These are phyloP conservation scores for Brachionus manjavacas DNA, from an alignment of 1,140 invertebrate species.

Conservation along the genomic window DNA sequence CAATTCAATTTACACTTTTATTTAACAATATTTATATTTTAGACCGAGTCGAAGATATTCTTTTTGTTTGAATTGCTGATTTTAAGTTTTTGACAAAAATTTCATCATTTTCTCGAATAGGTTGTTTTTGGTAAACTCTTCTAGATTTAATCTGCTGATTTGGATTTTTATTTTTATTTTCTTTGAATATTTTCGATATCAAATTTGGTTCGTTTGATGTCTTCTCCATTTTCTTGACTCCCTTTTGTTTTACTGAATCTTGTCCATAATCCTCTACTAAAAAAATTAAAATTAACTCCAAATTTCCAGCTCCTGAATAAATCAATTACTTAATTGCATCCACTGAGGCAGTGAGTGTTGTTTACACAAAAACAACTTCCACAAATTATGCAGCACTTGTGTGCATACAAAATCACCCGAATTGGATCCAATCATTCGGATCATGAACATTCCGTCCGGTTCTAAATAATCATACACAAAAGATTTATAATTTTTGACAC, in stretches of 20 bases:
- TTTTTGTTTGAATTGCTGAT: neutral
- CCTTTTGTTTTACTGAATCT: neutral
- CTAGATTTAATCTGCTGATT: neutral
- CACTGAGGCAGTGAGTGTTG: neutral
- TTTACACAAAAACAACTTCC: slow-evolving; percentile 41
- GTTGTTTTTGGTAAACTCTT: neutral
- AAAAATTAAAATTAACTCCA: neutral
- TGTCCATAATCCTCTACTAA: neutral
- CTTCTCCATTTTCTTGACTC: neutral
- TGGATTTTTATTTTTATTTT: neutral
- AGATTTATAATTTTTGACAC: slow-evolving; percentile 9
- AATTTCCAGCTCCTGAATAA: no score
- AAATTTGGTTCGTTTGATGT: neutral
- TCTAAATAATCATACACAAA: slow-evolving; percentile 41
- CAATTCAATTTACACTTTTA: neutral
- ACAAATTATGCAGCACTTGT: slow-evolving; percentile 36
- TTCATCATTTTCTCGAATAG: neutral
- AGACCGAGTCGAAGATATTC: neutral
- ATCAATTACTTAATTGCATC: neutral
- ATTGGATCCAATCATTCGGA: slow-evolving; percentile 39
- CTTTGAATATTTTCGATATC: slow-evolving; percentile 1
- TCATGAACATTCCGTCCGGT: slow-evolving; percentile 40
- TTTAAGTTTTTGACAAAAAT: neutral
- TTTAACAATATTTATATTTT: neutral
- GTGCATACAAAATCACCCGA: slow-evolving; percentile 41